A percentile compares a stretch with the other conserved stretches of the same genome.
These are phyloP conservation scores for Bubo bubo DNA, from an alignment of 2,113 vertebrate species.

Conservation along the genomic window DNA sequence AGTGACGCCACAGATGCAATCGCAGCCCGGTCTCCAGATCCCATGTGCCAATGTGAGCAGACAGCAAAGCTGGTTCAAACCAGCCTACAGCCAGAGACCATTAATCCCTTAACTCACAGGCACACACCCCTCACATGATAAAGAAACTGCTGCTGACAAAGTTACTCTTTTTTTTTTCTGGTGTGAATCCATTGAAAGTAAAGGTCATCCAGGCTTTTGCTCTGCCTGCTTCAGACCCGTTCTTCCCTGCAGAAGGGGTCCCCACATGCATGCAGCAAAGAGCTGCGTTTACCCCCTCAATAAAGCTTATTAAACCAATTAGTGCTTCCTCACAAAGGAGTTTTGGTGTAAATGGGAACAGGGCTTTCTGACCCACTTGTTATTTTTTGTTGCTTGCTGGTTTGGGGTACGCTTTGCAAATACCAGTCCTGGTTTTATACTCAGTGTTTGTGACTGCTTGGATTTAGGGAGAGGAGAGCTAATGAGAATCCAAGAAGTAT, in stretches of 20 bases:
- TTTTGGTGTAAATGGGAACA: neutral
- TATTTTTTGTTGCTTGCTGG: neutral
- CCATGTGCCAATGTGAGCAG: neutral
- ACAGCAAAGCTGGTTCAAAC: neutral
- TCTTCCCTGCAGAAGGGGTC: neutral
- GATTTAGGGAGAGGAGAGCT: neutral
- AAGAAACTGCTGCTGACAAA: constrained; percentile 3
- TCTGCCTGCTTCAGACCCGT: rapidly evolving
- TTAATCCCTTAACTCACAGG: neutral
- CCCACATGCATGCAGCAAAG: neutral
- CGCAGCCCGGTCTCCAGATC: neutral
- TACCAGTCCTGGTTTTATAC: neutral
- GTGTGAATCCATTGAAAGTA: neutral
- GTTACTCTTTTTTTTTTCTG: neutral
- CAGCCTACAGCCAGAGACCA: neutral
- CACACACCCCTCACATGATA: neutral
- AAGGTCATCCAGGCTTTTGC: neutral
- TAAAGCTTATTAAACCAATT: neutral
- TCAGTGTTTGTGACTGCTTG: neutral
- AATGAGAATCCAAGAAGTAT: neutral
- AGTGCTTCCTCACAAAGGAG: neutral
- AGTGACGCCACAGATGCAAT: neutral
- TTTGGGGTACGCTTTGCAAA: neutral
- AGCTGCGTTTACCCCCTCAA: neutral
- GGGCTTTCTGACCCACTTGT: neutral